Evolutionary conservation across 1,140 invertebrate genomes (phyloP).

Genomic region (Plutomurus gul): DNA sequence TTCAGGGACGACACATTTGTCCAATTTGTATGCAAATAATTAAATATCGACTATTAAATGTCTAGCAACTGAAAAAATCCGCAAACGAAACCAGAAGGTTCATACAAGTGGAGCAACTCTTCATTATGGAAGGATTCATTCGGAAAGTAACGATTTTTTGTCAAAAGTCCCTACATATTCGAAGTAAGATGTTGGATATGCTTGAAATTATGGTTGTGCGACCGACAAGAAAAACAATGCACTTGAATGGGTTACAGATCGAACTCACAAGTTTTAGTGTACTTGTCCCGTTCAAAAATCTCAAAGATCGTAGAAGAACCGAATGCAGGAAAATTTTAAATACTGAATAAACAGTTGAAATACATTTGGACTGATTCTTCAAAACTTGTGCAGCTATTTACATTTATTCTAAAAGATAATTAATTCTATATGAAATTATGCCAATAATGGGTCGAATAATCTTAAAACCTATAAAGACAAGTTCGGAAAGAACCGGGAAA

Average conservation of each 20-base stretch:
- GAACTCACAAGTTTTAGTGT: neutral
- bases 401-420: too few relatives aligned
- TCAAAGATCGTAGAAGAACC: neutral
- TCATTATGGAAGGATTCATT: slow-evolving; percentile 1
- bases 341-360: neutral
- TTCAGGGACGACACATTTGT: neutral
- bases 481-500: too few relatives aligned
- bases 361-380: neutral
- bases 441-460: too few relatives aligned
- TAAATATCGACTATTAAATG: neutral
- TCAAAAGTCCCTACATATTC: neutral
- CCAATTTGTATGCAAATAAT: neutral
- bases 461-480: too few relatives aligned
- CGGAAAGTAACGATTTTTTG: neutral
- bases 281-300: neutral
- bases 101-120: neutral
- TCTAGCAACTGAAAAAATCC: neutral
- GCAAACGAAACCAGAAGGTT: neutral
- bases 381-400: too few relatives aligned
- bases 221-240: neutral
- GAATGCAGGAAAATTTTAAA: neutral
- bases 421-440: too few relatives aligned
- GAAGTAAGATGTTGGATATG: neutral
- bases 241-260: neutral
- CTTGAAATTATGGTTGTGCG: neutral